Evolutionary conservation across 2,113 vertebrate genomes (phyloP).

Genomic region (Cyanoliseus patagonus): DNA sequence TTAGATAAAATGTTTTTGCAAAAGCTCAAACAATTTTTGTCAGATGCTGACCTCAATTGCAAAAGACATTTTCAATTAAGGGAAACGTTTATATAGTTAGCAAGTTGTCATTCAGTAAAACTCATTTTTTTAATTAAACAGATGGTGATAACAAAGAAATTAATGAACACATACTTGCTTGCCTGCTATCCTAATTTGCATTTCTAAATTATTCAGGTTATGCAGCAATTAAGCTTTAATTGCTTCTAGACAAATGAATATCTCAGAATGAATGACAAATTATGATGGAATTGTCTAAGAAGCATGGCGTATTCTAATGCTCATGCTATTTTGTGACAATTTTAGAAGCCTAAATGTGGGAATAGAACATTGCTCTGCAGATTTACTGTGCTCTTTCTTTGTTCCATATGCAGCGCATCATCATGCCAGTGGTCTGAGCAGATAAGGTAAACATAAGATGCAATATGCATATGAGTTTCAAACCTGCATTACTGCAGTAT

Average conservation of each 20-base stretch:
- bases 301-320: not conserved
- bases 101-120: conserved; percentile 76
- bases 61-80: conserved; percentile 74
- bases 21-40: conserved; percentile 64
- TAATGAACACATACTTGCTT: conserved; percentile 76
- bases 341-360: not conserved
- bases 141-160: conserved; percentile 79
- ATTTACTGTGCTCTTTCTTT: not conserved
- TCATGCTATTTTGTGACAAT: not conserved
- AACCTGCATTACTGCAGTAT: not conserved
- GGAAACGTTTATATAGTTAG: conserved; percentile 69
- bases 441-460: not conserved
- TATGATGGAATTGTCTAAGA: conserved; percentile 44
- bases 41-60: conserved; percentile 68
- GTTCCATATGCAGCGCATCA: not conserved
- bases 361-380: not conserved
- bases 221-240: conserved; percentile 78
- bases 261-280: conserved; percentile 75
- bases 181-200: conserved; percentile 74
- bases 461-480: not conserved
- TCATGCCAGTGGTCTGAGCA: not conserved
- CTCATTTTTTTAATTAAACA: conserved; percentile 79
- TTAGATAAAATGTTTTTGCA: conserved; percentile 59
- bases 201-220: conserved; percentile 80
- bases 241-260: conserved; percentile 78